phyloP scores from a whole-genome alignment of 2,797 vertebrate genomes.

The Gallinago solitaria region DNA sequence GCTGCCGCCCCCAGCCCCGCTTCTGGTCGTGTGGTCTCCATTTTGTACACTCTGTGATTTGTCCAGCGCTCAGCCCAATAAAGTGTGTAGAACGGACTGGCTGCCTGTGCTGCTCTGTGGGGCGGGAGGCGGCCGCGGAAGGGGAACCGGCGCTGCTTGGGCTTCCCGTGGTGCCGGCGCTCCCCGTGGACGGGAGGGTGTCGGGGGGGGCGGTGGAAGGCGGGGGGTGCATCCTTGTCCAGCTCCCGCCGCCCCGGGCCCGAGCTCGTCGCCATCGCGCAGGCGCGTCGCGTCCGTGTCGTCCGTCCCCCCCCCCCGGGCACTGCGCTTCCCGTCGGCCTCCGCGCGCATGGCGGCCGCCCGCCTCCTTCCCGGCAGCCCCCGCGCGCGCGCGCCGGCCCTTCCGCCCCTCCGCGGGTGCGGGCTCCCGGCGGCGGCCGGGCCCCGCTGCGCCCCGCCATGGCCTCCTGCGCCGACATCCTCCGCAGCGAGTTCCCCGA shows the following conservation, averaged over 20 bases:
- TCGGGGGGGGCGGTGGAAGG: no score
- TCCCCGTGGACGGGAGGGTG: no score
- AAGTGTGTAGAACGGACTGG: constrained; percentile 78
- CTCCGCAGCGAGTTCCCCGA: constrained; percentile 94
- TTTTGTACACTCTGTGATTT: constrained; percentile 86
- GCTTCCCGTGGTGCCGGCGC: no score
- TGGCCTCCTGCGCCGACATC: constrained; percentile 95
- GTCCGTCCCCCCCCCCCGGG: no score
- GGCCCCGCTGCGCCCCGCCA: constrained; percentile 72
- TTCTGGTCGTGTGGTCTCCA: constrained; percentile 83
- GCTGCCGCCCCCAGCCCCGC: constrained; percentile 65
- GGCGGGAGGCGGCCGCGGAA: not conserved
- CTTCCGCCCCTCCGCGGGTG: not conserved
- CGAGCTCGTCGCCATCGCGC: no score
- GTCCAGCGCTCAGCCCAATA: constrained; percentile 87
- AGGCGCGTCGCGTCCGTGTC: no score
- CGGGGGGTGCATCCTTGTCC: no score
- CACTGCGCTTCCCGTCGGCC: no score
- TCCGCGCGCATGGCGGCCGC: not conserved
- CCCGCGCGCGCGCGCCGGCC: not conserved
- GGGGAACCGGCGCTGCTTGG: not conserved
- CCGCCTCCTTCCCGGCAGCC: not conserved
- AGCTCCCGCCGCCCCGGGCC: no score
- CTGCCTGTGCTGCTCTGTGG: not conserved
- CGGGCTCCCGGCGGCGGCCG: constrained; percentile 10